Percentiles rank a stretch among this genome's conserved stretches.
phyloP scores from a whole-genome alignment of 1,140 invertebrate genomes.

The Bombus terrestris region DNA sequence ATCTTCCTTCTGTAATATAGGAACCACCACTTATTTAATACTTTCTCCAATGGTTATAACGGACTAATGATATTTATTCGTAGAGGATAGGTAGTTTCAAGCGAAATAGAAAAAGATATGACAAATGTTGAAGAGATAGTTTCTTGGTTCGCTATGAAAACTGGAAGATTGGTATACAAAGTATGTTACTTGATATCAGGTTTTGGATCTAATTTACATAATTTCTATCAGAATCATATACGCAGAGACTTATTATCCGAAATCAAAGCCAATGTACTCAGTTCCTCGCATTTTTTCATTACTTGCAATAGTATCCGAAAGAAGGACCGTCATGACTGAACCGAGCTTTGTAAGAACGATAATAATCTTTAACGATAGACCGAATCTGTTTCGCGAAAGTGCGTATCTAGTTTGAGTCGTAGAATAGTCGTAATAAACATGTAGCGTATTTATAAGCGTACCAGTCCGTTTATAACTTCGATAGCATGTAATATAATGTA shows the following conservation, averaged over 20 bases:
- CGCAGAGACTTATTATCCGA: not conserved
- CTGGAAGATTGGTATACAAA: constrained; percentile 8
- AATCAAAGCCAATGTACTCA: constrained; percentile 47
- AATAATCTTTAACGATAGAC: constrained; percentile 39
- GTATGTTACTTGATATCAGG: not conserved
- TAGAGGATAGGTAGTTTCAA: constrained; percentile 17
- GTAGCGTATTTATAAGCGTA: constrained; percentile 63
- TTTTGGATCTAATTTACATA: not conserved
- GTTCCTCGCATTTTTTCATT: constrained; percentile 55
- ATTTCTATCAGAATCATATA: not conserved
- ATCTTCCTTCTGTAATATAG: constrained; percentile 47
- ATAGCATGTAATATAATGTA: constrained; percentile 60
- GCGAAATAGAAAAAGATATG: constrained; percentile 10
- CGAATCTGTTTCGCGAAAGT: constrained; percentile 43
- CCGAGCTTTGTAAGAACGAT: constrained; percentile 37
- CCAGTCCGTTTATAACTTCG: constrained; percentile 62
- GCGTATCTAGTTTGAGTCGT: constrained; percentile 44
- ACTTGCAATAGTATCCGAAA: constrained; percentile 27
- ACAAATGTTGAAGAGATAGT: not conserved
- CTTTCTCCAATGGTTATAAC: constrained; percentile 56
- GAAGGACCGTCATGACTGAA: constrained; percentile 52
- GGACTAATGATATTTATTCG: constrained; percentile 61
- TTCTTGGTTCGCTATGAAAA: not conserved
- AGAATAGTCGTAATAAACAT: constrained; percentile 52
- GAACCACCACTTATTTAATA: constrained; percentile 49